Evolutionary conservation across 53 echinoderm and acorn worm species (phyloP), one percentile per base, ranked within the genome.

Genomic region (Hippasteria phrygiana): DNA sequence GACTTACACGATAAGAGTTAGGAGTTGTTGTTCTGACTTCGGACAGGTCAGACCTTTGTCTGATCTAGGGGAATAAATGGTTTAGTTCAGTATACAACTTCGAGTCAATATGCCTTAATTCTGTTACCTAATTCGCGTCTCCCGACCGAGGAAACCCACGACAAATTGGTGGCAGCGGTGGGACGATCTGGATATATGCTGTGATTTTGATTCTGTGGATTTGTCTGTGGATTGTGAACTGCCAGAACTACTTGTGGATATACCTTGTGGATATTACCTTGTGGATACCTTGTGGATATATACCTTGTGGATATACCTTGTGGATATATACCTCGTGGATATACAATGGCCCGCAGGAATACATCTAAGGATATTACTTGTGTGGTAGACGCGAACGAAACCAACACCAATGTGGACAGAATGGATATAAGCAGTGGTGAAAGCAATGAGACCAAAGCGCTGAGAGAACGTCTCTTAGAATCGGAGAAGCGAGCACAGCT

Each of bases 341-440:
- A 73, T 9, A 73, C 18, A 13, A 42, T 73, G 73, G 71, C 71
- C 40, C 71, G 71, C 2, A 71, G 39, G 40, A 28, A 71, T 62
- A 62, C 7, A 62, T 62, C 62, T 9, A 62, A 71, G 12, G 29
- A 73, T 42, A 73, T 73, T 16, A 41, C 22, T 22, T 73, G 41
- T 42, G 73, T 73, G n/a, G 73, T 41, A 71, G 74, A 74, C 74
- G 29, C 48, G 8, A 48, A 48, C 6, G 73, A 72, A 42, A 72
- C 73, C 2, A 42, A 7, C 42, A 20, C 42, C 20, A 20, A 66
- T 29, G 29, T 16, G 32, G 42, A 72, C 73, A 42, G 20, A 42
- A 39, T 75, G 34, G 51, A 50, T 13, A 50, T 29, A 50, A 51
- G 12, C 51, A 32, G 24, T 32, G 16, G 50, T 75, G 75, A 75